These are phyloP conservation scores for Brachionus calyciflorus DNA, from an alignment of 1,140 invertebrate species.

Conservation along the genomic window DNA sequence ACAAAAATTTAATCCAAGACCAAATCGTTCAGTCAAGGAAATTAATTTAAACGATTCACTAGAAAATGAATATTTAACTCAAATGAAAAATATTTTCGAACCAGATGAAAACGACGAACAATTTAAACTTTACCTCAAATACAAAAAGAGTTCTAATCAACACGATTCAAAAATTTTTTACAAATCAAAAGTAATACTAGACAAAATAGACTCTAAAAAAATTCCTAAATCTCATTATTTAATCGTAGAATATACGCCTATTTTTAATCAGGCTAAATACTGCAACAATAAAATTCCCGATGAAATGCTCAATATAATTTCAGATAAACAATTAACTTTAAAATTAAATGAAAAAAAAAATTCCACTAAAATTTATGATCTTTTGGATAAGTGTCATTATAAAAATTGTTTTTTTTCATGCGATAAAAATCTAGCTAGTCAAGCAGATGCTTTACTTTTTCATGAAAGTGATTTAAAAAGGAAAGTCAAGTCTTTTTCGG, in stretches of 20 bases:
- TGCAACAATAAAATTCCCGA: not conserved
- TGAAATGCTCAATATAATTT: not conserved
- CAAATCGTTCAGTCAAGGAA: too few species aligned
- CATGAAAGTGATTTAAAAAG: not conserved
- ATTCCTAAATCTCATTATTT: not conserved
- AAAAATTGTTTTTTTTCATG: constrained; percentile 45
- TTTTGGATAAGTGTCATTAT: constrained; percentile 3
- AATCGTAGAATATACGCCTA: constrained; percentile 8
- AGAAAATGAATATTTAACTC: too few species aligned
- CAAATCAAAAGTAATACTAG: not conserved
- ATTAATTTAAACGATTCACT: too few species aligned
- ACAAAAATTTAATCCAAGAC: too few species aligned
- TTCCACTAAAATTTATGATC: not conserved
- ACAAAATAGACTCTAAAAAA: not conserved
- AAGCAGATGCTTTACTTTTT: constrained; percentile 18
- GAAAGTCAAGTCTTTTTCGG: not conserved
- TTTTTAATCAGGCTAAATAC: not conserved
- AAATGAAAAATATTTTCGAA: not conserved
- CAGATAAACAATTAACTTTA: not conserved
- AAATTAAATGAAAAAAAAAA: not conserved
- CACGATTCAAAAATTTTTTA: not conserved
- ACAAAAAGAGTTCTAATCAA: not conserved
- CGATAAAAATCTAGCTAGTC: not conserved
- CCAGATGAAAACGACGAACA: not conserved
- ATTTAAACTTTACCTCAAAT: not conserved